These are phyloP conservation scores for Panagrolaimus sp. DNA, from an alignment of 1,140 invertebrate species.

Conservation along the genomic window DNA sequence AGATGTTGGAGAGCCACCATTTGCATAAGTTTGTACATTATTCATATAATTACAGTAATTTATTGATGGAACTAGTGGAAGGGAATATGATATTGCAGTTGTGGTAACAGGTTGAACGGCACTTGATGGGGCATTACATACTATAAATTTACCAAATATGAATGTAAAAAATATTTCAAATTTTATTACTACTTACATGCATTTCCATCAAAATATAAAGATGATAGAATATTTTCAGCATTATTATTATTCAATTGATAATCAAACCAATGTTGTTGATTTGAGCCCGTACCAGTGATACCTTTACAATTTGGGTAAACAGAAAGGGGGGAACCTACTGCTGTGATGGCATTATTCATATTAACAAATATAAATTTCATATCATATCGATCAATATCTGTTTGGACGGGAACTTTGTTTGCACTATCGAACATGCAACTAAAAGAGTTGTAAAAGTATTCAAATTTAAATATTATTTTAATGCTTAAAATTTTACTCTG, in stretches of 20 bases:
- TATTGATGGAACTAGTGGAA: background rate
- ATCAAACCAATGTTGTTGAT: background rate
- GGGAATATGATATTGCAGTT: too few relatives aligned
- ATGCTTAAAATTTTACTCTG: background rate
- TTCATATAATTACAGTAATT: background rate
- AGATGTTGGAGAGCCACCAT: too few relatives aligned
- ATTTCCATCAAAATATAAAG: slow-evolving; percentile 1
- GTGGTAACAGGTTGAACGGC: too few relatives aligned
- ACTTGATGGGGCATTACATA: too few relatives aligned
- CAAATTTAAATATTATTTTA: background rate
- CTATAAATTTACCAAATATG: background rate
- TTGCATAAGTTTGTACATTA: background rate
- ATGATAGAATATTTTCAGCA: background rate
- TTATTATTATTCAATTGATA: background rate
- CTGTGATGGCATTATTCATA: background rate
- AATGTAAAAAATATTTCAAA: background rate
- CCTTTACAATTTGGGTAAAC: too few relatives aligned
- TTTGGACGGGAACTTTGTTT: background rate
- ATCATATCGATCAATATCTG: background rate
- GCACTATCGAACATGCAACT: background rate
- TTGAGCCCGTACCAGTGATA: background rate
- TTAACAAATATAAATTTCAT: background rate
- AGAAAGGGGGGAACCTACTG: too few relatives aligned
- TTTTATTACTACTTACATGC: background rate
- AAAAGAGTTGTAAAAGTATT: background rate